phyloP scores from a whole-genome alignment of 2,113 vertebrate genomes.

The Sclerurus mexicanus region DNA sequence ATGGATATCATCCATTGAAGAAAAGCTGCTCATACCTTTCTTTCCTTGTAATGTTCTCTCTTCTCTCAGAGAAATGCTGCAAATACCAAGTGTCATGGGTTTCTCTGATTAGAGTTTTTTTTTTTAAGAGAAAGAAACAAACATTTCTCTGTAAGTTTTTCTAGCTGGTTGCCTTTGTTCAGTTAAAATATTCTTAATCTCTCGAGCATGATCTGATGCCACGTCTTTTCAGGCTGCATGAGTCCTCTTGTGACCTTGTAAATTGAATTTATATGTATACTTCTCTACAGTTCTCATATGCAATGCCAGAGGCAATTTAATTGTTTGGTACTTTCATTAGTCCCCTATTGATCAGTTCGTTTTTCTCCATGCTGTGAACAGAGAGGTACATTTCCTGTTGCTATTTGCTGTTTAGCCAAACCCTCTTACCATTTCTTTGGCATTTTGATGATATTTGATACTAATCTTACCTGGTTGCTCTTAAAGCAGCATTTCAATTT shows the following conservation, averaged over 20 bases:
- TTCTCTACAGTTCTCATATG: not conserved
- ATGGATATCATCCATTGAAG: not conserved
- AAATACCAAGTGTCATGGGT: not conserved
- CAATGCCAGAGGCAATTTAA: slow-evolving; percentile 46
- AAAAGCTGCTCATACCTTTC: not conserved
- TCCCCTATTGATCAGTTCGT: not conserved
- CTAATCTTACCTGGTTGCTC: not conserved
- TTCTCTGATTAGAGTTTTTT: no score
- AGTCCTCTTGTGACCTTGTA: slow-evolving; percentile 57
- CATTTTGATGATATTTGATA: not conserved
- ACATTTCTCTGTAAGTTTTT: not conserved
- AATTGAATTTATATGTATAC: slow-evolving; percentile 18
- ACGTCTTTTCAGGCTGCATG: not conserved
- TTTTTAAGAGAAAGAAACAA: no score
- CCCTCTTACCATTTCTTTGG: not conserved
- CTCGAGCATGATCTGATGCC: not conserved
- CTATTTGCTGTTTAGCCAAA: slow-evolving; percentile 10
- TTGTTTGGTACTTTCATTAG: slow-evolving; percentile 56
- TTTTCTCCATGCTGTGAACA: not conserved
- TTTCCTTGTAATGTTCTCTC: not conserved
- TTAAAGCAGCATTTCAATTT: not conserved
- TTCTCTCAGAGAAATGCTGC: not conserved
- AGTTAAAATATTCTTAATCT: not conserved
- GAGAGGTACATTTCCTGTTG: slow-evolving; percentile 17
- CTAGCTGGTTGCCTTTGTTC: not conserved